These are phyloP conservation scores for Thereva nobilitata DNA, from an alignment of 2,888 invertebrate species.

Conservation along the genomic window DNA sequence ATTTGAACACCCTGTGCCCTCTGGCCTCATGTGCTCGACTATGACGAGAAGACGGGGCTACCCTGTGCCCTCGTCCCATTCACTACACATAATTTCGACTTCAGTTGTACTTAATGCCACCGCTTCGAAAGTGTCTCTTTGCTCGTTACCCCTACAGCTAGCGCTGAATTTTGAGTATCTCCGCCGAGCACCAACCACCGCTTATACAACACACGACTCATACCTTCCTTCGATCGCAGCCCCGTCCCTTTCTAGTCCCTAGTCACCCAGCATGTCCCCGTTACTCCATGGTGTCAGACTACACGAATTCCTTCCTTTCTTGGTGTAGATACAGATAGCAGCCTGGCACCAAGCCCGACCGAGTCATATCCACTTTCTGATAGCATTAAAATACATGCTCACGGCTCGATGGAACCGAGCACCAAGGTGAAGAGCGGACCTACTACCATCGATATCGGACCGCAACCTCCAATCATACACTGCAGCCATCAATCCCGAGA, in stretches of 20 bases:
- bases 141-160: constrained; percentile 30
- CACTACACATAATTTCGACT: constrained; percentile 18
- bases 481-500: too few relatives aligned
- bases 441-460: too few relatives aligned
- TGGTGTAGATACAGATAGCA: constrained; percentile 2
- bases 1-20: too few relatives aligned
- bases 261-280: not conserved
- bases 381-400: constrained; percentile 34
- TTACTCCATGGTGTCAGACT: too few relatives aligned
- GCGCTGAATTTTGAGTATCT: constrained; percentile 17
- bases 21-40: too few relatives aligned
- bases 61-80: constrained; percentile 16
- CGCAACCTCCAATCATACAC: too few relatives aligned
- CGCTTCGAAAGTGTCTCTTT: constrained; percentile 30
- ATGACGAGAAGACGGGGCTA: too few relatives aligned
- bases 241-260: constrained; percentile 11
- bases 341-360: constrained; percentile 18
- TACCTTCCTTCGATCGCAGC: constrained; percentile 4
- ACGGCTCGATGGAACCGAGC: not conserved
- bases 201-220: not conserved
- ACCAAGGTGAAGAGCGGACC: too few relatives aligned
- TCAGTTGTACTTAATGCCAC: constrained; percentile 24
- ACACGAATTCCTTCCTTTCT: too few relatives aligned
- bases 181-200: not conserved
- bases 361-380: constrained; percentile 29